Conservation (phyloP, 2,113 vertebrate genomes). For the Heterotilapia buettikoferi region DNA sequence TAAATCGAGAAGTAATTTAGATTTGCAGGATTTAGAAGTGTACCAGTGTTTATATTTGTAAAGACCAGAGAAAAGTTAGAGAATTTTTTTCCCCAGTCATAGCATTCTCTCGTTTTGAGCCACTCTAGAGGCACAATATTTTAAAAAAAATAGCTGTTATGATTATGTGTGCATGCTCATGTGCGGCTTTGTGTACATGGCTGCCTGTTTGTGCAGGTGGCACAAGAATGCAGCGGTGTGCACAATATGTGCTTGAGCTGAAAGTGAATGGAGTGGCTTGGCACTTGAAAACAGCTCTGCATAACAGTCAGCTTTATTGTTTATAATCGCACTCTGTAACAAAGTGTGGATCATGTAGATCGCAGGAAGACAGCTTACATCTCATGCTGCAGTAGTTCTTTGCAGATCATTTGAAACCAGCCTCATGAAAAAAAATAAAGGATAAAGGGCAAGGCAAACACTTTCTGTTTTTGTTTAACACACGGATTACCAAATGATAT, state of each 20-base stretch:
- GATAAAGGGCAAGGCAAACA: background rate
- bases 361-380: background rate
- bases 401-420: background rate
- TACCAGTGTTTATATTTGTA: background rate
- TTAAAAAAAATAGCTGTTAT: background rate
- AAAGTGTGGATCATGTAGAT: background rate
- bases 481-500: background rate
- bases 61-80: background rate
- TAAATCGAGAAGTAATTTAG: background rate
- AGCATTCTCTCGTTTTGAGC: background rate
- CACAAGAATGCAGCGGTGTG: constrained; percentile 11
- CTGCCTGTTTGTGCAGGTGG: constrained; percentile 41
- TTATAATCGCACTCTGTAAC: constrained; percentile 11
- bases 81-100: background rate
- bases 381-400: background rate
- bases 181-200: background rate
- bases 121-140: background rate
- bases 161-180: background rate
- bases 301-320: background rate
- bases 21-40: background rate
- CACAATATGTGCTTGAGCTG: constrained; percentile 36
- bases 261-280: background rate
- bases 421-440: background rate
- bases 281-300: constrained; percentile 30
- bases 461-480: background rate